Evolutionary conservation across 1,140 invertebrate genomes (phyloP), one percentile per base, ranked within the genome.

Genomic region (Aphaenogaster floridana): DNA sequence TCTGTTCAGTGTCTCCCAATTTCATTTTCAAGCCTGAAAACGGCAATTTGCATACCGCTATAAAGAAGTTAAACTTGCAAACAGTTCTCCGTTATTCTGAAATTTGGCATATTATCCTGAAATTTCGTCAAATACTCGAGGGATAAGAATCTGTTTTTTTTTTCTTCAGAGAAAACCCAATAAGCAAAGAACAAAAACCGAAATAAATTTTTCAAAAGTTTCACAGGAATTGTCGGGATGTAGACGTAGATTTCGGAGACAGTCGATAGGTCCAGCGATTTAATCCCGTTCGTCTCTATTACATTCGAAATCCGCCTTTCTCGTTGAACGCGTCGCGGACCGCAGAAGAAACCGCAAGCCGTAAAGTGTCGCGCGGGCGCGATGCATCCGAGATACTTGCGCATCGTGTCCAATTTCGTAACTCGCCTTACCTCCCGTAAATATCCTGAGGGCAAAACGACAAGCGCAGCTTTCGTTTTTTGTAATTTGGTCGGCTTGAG

Each of bases 1-100:
- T 61, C 13, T 13, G 50, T n/a, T 71, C 61, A 86, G 76, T 79
- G 85, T 71, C 52, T 83, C 85, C 21, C 77, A 81, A 69, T 80
- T 54, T 86, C 77, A n/a, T 11, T 50, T 34, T 63, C 17, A 11
- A 36, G 45, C 15, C 11, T 15, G 48, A 54, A 36, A n/a, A 48
- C 9, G 42, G 3, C 7, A 11, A 11, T 15, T 45, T 36, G 39
- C 36, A 17, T 36, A 36, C 34, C 11, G 6, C 4, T 28, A 1
- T 36, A 42, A 61, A 76, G 34, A 42, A 57, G 34, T 11, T 39
- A n/a, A 39, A 13, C 7, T 59, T 28, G 54, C 54, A 59, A 54
- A 42, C n/a, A 21, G 7, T 4, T 28, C 5, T 52, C 34, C 17
- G 48, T n/a, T 54, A 36, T 74, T 59, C 36, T n/a, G 11, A 42